phyloP scores from a whole-genome alignment of 2,888 invertebrate species.

The Conops quadrifasciatus region DNA sequence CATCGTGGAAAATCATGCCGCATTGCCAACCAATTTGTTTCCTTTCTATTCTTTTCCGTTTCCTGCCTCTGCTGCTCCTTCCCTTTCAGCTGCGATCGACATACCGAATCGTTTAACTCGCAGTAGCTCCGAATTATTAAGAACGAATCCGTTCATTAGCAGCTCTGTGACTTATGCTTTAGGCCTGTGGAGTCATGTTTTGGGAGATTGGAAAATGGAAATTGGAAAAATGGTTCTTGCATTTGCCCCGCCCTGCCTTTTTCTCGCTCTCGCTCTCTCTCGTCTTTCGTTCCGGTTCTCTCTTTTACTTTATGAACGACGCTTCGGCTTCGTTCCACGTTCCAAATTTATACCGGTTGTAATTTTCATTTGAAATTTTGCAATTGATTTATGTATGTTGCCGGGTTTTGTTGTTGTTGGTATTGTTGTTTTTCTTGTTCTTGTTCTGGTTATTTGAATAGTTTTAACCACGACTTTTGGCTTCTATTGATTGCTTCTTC shows the following conservation, averaged over 20 bases:
- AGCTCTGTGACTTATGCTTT: neutral
- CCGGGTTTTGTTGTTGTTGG: slow-evolving; percentile 13
- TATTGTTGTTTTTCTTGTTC: slow-evolving; percentile 23
- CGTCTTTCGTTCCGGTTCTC: neutral
- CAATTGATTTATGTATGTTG: slow-evolving; percentile 22
- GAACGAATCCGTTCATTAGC: slow-evolving; percentile 15
- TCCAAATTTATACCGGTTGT: slow-evolving; percentile 11
- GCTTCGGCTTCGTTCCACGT: neutral
- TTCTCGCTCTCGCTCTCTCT: no score
- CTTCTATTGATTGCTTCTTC: neutral
- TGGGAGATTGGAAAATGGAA: slow-evolving; percentile 16
- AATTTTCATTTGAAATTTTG: slow-evolving; percentile 9
- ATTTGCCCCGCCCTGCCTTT: no score
- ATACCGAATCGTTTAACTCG: neutral
- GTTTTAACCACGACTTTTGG: neutral
- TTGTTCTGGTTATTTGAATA: neutral
- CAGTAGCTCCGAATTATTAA: slow-evolving; percentile 17
- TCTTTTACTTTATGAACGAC: neutral
- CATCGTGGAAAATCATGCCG: no score
- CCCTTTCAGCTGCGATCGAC: no score
- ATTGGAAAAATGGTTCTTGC: slow-evolving; percentile 16
- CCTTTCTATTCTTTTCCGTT: no score
- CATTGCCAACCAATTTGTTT: no score
- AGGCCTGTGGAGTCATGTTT: neutral
- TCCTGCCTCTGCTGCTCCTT: no score